A percentile compares a stretch with the other conserved stretches of the same genome.
Conservation (phyloP, 2,113 vertebrate species). For the Colossoma macropomum region DNA sequence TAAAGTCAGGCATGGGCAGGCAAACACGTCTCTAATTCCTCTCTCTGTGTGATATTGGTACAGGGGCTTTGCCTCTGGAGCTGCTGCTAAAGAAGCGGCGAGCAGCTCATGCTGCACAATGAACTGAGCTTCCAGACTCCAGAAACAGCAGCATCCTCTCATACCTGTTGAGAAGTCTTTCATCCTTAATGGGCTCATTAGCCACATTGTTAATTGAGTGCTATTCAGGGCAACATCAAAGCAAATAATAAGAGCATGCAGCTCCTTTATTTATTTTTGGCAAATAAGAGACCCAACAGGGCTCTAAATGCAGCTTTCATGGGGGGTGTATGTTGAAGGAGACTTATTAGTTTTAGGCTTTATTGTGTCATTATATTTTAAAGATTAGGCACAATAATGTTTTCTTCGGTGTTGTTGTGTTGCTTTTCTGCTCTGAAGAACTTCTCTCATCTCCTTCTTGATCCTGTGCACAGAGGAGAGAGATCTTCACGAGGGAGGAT, state of each 20-base stretch:
- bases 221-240: constrained; percentile 82
- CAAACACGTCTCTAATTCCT: constrained; percentile 71
- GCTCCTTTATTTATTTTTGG: constrained; percentile 70
- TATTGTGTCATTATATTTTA: constrained; percentile 52
- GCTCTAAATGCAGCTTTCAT: constrained; percentile 63
- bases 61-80: constrained; percentile 74
- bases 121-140: constrained; percentile 70
- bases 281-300: constrained; percentile 66
- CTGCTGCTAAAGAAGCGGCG: constrained; percentile 67
- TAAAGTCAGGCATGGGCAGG: constrained; percentile 48
- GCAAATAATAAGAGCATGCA: constrained; percentile 78
- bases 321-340: constrained; percentile 58
- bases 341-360: constrained; percentile 54
- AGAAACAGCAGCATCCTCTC: constrained; percentile 75
- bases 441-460: constrained; percentile 34
- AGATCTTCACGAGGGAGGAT: constrained; percentile 30
- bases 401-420: constrained; percentile 45
- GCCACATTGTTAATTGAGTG: constrained; percentile 82
- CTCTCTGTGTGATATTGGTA: constrained; percentile 66
- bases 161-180: constrained; percentile 85
- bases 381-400: constrained; percentile 53
- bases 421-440: constrained; percentile 45
- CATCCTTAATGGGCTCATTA: constrained; percentile 83
- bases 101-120: constrained; percentile 74
- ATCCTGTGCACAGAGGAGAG: constrained; percentile 23